phyloP scores from a whole-genome alignment of 1,140 invertebrate genomes.

The Drosophila nannoptera region DNA sequence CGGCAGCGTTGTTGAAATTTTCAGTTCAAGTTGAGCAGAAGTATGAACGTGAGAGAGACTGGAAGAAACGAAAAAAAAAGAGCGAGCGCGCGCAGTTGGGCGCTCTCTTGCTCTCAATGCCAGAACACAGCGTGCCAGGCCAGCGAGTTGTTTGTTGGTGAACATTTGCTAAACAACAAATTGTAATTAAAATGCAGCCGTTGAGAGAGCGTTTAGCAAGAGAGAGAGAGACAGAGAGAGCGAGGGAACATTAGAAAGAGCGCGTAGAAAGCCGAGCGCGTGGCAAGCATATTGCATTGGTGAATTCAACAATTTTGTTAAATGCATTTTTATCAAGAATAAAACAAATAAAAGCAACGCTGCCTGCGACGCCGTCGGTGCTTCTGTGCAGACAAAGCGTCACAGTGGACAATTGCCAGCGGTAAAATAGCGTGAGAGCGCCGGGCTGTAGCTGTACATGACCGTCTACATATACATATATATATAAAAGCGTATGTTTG shows the following conservation, averaged over 20 bases:
- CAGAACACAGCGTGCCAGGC: constrained; percentile 19
- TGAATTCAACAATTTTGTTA: constrained; percentile 16
- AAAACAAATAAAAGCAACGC: constrained; percentile 24
- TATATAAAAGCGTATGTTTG: constrained; percentile 9
- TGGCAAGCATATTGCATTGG: constrained; percentile 17
- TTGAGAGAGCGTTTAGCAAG: too few relatives aligned
- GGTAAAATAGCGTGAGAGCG: constrained; percentile 30
- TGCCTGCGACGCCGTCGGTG: constrained; percentile 5
- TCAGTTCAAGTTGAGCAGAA: constrained; percentile 24
- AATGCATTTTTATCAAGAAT: constrained; percentile 19
- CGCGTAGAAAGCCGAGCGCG: neutral
- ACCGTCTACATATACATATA: constrained; percentile 18
- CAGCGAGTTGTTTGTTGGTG: constrained; percentile 29
- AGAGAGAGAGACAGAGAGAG: neutral
- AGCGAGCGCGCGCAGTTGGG: neutral
- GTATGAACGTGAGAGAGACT: neutral
- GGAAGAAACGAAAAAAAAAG: neutral
- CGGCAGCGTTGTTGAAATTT: constrained; percentile 43
- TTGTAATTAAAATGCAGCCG: constrained; percentile 34
- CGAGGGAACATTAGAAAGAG: neutral
- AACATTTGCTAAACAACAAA: constrained; percentile 35
- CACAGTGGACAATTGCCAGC: neutral
- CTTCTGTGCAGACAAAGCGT: constrained; percentile 15
- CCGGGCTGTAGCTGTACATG: constrained; percentile 45
- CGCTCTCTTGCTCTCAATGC: constrained; percentile 27